Evolutionary conservation across 2,797 vertebrate species (phyloP).

Genomic region (Pelochelys cantorii): DNA sequence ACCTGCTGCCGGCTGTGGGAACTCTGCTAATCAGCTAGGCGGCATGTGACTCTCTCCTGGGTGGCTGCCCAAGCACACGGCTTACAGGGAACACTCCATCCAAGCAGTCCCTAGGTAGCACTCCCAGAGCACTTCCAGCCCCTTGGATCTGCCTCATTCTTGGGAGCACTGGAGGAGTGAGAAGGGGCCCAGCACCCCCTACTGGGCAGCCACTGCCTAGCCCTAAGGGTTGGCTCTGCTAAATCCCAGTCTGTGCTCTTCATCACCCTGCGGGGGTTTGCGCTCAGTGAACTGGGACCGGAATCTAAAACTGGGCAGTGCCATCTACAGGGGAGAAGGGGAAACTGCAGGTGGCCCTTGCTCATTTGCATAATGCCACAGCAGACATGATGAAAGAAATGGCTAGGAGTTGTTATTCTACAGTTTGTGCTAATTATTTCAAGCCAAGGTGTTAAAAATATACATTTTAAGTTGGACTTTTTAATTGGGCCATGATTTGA

Average conservation of each 20-base stretch:
- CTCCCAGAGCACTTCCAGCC: neutral
- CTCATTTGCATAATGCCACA: neutral
- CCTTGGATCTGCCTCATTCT: neutral
- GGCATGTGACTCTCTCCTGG: too few species aligned
- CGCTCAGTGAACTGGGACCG: neutral
- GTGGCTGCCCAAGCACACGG: too few species aligned
- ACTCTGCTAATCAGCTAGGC: too few species aligned
- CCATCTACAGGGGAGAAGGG: neutral
- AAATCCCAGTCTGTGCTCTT: neutral
- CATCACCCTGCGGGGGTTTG: neutral
- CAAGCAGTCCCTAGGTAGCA: neutral
- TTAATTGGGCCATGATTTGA: neutral
- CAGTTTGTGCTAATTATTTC: neutral
- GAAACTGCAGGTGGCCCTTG: fast-evolving
- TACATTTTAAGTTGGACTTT: neutral
- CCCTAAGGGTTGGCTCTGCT: neutral
- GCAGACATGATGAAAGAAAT: neutral
- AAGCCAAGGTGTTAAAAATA: slow-evolving; percentile 1
- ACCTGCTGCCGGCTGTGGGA: too few species aligned
- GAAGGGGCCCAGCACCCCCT: neutral
- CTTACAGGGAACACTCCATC: too few species aligned
- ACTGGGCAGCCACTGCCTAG: neutral
- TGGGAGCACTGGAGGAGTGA: neutral
- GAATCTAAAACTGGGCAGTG: neutral
- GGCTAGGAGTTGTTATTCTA: neutral